Evolutionary conservation across 92 coral and sea anemone species (phyloP).

Genomic region (Epizoanthus stellaris): DNA sequence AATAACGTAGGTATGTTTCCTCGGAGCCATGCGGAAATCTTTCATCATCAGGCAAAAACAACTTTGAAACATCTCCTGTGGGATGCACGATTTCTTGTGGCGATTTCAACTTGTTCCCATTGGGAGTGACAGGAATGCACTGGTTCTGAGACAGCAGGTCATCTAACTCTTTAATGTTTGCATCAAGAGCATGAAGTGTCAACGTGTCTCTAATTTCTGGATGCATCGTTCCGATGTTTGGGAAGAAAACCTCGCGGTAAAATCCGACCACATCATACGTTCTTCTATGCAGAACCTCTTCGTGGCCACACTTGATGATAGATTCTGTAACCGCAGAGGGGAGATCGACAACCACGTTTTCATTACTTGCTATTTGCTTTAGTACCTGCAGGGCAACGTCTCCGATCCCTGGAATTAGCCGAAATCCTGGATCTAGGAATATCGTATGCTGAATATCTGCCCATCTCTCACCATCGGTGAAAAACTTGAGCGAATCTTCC

Average conservation of each 20-base stretch:
- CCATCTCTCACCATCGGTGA: conserved; percentile 77
- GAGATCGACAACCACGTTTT: conserved; percentile 57
- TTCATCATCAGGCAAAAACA: conserved; percentile 68
- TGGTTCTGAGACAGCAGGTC: conserved; percentile 28
- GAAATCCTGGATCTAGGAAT: conserved; percentile 65
- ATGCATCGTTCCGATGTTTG: conserved; percentile 42
- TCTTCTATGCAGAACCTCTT: conserved; percentile 9
- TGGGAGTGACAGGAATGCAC: conserved; percentile 76
- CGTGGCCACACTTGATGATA: conserved; percentile 46
- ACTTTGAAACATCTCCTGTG: conserved; percentile 49
- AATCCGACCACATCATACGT: conserved; percentile 59
- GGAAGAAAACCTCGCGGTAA: conserved; percentile 68
- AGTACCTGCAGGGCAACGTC: conserved; percentile 51
- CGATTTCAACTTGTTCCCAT: conserved; percentile 51
- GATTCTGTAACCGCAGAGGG: conserved; percentile 61
- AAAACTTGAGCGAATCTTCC: conserved; percentile 39
- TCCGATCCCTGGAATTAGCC: conserved; percentile 55
- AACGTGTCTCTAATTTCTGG: conserved; percentile 48
- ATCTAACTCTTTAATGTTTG: conserved; percentile 26
- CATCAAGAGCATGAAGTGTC: conserved; percentile 59
- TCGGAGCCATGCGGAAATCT: conserved; percentile 68
- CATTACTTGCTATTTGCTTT: not conserved
- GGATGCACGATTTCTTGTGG: conserved; percentile 71
- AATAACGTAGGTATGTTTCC: conserved; percentile 41
- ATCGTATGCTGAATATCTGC: conserved; percentile 44